Evolutionary conservation across 2,797 vertebrate genomes (phyloP).

Genomic region (Pseudotriccus pelzelni): DNA sequence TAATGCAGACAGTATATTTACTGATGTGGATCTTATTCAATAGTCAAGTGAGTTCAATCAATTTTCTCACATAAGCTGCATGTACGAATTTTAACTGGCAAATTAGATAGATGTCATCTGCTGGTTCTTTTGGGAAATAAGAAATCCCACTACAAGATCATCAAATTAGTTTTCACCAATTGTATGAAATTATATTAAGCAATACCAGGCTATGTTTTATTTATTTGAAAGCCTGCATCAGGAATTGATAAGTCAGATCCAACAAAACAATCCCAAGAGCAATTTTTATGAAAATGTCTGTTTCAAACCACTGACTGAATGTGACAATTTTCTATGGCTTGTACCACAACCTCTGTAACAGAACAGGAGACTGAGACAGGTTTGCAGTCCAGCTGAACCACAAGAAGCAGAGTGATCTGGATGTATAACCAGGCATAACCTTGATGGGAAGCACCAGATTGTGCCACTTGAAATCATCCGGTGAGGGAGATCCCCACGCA

Average conservation of each 20-base stretch:
- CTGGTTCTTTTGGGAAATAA: constrained; percentile 61
- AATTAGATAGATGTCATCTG: constrained; percentile 63
- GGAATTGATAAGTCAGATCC: neutral
- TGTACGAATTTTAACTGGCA: constrained; percentile 70
- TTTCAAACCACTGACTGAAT: neutral
- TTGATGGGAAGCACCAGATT: neutral
- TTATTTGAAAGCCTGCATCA: neutral
- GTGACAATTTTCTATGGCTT: neutral
- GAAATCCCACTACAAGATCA: constrained; percentile 40
- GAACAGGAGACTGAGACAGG: neutral
- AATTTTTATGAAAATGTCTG: constrained; percentile 2
- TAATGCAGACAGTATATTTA: constrained; percentile 65
- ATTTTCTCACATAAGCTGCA: constrained; percentile 58
- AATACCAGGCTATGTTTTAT: constrained; percentile 15
- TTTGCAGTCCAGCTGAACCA: neutral
- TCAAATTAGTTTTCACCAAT: constrained; percentile 53
- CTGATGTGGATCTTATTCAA: constrained; percentile 67
- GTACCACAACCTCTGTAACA: neutral
- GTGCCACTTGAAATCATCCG: neutral
- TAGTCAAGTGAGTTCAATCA: constrained; percentile 66
- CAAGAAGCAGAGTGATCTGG: neutral
- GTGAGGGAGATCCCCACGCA: neutral
- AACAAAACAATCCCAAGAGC: neutral
- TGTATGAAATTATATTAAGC: constrained; percentile 5
- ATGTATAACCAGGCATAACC: neutral